Evolutionary conservation across 2,113 vertebrate species (phyloP).

Genomic region (Pungitius pungitius): DNA sequence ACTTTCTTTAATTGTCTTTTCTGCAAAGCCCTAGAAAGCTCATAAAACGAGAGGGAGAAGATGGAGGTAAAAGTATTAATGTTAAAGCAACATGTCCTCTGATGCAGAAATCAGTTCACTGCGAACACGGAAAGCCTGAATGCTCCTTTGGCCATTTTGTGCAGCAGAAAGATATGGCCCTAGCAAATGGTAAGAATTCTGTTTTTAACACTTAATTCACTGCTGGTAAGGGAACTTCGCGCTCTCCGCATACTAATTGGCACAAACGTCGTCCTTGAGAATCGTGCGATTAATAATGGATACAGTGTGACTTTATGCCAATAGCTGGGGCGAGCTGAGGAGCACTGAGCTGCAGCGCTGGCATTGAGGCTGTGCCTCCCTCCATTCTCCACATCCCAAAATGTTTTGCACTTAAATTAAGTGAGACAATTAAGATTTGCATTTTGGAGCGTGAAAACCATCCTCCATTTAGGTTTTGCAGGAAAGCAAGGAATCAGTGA

Average conservation of each 20-base stretch:
- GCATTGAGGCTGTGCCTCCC: constrained; percentile 37
- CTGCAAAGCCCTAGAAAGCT: background rate
- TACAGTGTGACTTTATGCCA: constrained; percentile 68
- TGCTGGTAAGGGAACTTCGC: constrained; percentile 68
- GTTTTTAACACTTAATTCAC: constrained; percentile 63
- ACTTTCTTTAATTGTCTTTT: background rate
- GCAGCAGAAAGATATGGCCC: constrained; percentile 41
- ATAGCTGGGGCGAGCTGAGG: constrained; percentile 41
- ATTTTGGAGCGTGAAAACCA: constrained; percentile 28
- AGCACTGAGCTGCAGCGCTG: constrained; percentile 48
- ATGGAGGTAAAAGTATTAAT: constrained; percentile 45
- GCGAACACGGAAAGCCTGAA: constrained; percentile 33
- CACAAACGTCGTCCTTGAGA: constrained; percentile 70
- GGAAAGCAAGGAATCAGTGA: constrained; percentile 58
- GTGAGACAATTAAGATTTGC: constrained; percentile 37
- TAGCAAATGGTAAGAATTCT: constrained; percentile 27
- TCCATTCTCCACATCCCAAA: constrained; percentile 36
- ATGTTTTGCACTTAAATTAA: constrained; percentile 30
- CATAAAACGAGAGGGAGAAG: constrained; percentile 29
- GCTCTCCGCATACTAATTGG: constrained; percentile 74
- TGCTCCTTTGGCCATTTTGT: constrained; percentile 35
- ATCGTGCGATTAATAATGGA: constrained; percentile 76
- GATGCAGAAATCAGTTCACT: constrained; percentile 28
- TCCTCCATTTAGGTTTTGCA: constrained; percentile 37
- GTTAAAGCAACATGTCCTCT: constrained; percentile 45